Evolutionary conservation across 2,113 vertebrate genomes (phyloP).

Genomic region (Trematomus loennbergii): DNA sequence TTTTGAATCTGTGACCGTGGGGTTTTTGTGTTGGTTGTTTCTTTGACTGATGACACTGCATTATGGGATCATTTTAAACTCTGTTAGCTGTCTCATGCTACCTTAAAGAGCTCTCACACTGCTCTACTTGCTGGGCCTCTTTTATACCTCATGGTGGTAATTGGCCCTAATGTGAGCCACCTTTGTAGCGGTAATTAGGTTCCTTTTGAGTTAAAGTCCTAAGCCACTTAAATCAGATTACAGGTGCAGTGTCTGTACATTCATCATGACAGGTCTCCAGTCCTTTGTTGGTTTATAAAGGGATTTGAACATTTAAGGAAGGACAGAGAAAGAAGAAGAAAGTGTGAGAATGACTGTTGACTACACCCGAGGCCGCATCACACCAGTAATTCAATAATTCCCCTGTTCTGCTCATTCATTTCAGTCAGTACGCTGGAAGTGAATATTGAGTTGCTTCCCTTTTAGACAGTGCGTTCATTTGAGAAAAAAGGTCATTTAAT

Average conservation of each 20-base stretch:
- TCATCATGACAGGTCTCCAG: neutral
- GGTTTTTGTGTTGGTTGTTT: neutral
- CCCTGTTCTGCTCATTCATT: slow-evolving; percentile 29
- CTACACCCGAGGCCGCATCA: neutral
- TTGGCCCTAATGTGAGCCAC: neutral
- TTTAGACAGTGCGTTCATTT: slow-evolving; percentile 13
- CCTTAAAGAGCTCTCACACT: neutral
- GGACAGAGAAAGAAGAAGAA: neutral
- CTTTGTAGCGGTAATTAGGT: slow-evolving; percentile 1
- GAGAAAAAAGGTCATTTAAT: slow-evolving; percentile 19
- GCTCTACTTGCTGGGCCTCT: neutral
- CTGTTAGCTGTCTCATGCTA: neutral
- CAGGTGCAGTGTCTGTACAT: neutral
- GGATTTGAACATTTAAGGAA: no score
- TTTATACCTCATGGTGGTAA: neutral
- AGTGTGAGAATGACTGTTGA: neutral
- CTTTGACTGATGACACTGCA: neutral
- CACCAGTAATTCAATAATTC: slow-evolving; percentile 10
- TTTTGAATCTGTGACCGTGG: neutral
- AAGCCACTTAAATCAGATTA: neutral
- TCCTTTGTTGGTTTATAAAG: neutral
- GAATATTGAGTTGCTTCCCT: neutral
- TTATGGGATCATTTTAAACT: neutral
- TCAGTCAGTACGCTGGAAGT: slow-evolving; percentile 12
- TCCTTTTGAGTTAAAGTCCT: slow-evolving; percentile 11